Evolutionary conservation across 2,797 vertebrate species (phyloP).

Genomic region (Onychomys leucogaster): DNA sequence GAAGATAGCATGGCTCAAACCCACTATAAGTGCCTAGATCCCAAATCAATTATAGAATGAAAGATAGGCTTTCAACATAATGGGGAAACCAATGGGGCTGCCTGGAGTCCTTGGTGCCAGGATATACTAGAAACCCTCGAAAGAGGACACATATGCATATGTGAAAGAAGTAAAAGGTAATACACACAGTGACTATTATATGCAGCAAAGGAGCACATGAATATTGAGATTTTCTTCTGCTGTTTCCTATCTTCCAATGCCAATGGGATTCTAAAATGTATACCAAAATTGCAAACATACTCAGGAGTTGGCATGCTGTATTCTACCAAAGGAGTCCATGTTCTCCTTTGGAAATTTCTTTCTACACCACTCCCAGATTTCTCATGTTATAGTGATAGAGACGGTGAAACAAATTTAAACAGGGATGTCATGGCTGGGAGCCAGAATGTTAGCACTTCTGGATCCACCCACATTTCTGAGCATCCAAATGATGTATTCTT

Average conservation of each 20-base stretch:
- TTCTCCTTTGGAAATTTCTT: slow-evolving; percentile 84
- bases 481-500: slow-evolving; percentile 40
- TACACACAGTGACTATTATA: neutral
- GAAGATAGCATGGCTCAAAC: neutral
- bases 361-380: slow-evolving; percentile 76
- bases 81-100: neutral
- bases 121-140: neutral
- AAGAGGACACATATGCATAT: neutral
- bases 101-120: neutral
- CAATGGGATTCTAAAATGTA: slow-evolving; percentile 5
- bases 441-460: slow-evolving; percentile 42
- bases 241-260: slow-evolving; percentile 59
- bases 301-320: slow-evolving; percentile 75
- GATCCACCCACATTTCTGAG: slow-evolving; percentile 50
- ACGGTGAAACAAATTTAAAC: slow-evolving; percentile 75
- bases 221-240: slow-evolving; percentile 12
- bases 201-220: neutral
- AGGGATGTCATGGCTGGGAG: slow-evolving; percentile 68
- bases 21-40: neutral
- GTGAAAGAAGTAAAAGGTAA: neutral
- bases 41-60: neutral
- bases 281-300: slow-evolving; percentile 77
- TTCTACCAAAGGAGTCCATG: slow-evolving; percentile 81
- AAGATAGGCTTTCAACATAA: neutral
- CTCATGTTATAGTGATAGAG: slow-evolving; percentile 81